phyloP scores from a whole-genome alignment of 2,888 invertebrate genomes.

The Cylindroiulus punctatus region DNA sequence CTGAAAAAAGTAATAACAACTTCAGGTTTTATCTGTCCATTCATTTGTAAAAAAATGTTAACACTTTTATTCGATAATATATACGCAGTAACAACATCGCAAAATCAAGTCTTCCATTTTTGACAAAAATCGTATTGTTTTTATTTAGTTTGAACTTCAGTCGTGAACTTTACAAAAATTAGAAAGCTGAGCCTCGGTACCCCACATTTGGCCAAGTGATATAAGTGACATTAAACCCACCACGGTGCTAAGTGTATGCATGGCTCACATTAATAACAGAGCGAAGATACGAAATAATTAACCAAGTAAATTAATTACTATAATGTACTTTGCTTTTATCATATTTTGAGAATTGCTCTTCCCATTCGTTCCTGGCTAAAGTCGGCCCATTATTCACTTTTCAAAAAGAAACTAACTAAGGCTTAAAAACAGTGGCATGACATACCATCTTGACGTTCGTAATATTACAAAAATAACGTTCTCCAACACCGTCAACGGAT shows the following conservation, averaged over 20 bases:
- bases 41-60: constrained; percentile 47
- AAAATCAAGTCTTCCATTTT: constrained; percentile 11
- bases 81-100: constrained; percentile 38
- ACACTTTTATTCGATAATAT: constrained; percentile 47
- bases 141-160: constrained; percentile 51
- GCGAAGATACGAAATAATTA: constrained; percentile 14
- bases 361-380: not conserved
- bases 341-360: not conserved
- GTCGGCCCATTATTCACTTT: not conserved
- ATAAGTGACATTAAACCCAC: constrained; percentile 28
- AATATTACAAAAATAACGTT: constrained; percentile 51
- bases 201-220: constrained; percentile 22
- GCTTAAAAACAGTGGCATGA: constrained; percentile 49
- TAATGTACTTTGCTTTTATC: not conserved
- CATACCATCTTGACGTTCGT: constrained; percentile 48
- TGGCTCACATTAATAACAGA: constrained; percentile 12
- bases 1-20: constrained; percentile 17
- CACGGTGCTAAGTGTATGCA: constrained; percentile 12
- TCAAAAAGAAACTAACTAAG: constrained; percentile 9
- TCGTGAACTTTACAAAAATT: constrained; percentile 46
- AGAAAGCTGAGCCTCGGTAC: constrained; percentile 44
- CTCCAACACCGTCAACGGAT: constrained; percentile 30
- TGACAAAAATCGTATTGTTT: not conserved
- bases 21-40: constrained; percentile 46
- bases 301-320: not conserved